phyloP scores from a whole-genome alignment of 2,888 invertebrate genomes.

The Criorhina ranunculi region DNA sequence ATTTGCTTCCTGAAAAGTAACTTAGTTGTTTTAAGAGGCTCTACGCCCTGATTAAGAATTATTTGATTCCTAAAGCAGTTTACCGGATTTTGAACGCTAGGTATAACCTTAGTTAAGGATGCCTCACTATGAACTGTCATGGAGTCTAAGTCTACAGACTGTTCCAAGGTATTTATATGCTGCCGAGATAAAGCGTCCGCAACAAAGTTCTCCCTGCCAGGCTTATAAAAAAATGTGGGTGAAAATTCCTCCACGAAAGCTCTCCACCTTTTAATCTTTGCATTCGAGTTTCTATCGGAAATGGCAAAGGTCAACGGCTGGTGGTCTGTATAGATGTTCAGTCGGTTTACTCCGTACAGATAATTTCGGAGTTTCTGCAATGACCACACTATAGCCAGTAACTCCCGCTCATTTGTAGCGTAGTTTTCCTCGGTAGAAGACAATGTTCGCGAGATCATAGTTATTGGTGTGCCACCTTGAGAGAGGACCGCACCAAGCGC shows the following conservation, averaged over 20 bases:
- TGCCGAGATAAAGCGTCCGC: constrained; percentile 26
- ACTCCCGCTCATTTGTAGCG: constrained; percentile 49
- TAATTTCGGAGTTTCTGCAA: constrained; percentile 56
- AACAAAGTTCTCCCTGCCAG: background rate
- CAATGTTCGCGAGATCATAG: constrained; percentile 52
- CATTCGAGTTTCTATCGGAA: constrained; percentile 58
- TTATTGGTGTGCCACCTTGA: constrained; percentile 33
- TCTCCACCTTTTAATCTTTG: constrained; percentile 10
- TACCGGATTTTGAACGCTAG: constrained; percentile 13
- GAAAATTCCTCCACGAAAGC: background rate
- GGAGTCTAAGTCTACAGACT: background rate
- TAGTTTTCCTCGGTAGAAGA: constrained; percentile 37
- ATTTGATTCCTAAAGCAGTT: constrained; percentile 34
- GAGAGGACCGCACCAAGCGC: constrained; percentile 39
- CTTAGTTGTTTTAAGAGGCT: constrained; percentile 42
- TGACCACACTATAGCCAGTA: constrained; percentile 46
- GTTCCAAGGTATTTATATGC: constrained; percentile 24
- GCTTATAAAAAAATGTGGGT: background rate
- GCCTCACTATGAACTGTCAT: constrained; percentile 29
- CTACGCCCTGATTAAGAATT: constrained; percentile 5
- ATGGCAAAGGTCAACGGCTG: constrained; percentile 53
- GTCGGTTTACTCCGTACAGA: constrained; percentile 34
- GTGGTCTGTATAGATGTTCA: constrained; percentile 59
- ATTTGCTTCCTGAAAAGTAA: constrained; percentile 51
- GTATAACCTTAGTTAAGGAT: constrained; percentile 30